A percentile compares a stretch with the other conserved stretches of the same genome.
Evolutionary conservation across 2,113 vertebrate species (phyloP).

Genomic region (Cryptomyrus ogoouensis): DNA sequence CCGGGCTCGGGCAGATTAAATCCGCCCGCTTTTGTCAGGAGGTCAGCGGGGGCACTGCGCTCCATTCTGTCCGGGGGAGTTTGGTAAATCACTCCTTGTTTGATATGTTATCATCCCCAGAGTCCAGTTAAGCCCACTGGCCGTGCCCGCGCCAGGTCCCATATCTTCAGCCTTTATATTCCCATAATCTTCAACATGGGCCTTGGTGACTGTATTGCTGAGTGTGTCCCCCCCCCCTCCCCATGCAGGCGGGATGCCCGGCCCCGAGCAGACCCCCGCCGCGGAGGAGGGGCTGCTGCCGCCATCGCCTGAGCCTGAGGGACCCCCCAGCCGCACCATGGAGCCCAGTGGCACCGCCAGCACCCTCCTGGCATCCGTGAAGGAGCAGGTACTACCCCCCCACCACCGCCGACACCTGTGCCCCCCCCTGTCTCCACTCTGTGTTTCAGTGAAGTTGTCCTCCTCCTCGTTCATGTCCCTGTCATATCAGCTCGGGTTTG

Average conservation of each 20-base stretch:
- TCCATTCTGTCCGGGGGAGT: background rate
- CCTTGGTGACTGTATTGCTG: background rate
- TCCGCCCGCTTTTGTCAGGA: background rate
- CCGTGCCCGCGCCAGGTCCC: background rate
- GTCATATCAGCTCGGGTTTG: conserved; percentile 1
- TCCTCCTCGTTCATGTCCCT: background rate
- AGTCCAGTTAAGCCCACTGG: background rate
- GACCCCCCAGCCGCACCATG: background rate
- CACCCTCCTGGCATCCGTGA: background rate
- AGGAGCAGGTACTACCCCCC: background rate
- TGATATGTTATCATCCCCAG: background rate
- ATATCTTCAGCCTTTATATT: background rate
- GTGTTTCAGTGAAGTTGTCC: background rate
- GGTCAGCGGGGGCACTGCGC: background rate
- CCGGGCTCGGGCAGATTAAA: background rate
- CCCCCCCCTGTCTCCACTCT: background rate
- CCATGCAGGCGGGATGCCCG: conserved; percentile 7
- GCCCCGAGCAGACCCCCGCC: background rate
- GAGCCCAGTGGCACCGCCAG: background rate
- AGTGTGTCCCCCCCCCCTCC: too few relatives aligned
- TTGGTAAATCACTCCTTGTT: background rate
- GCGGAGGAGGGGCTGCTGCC: conserved; percentile 7
- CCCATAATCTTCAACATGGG: background rate
- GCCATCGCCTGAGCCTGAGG: background rate
- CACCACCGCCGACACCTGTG: background rate